Percentiles rank a stretch among this genome's conserved stretches.
Conservation (phyloP, 2,113 vertebrate species). For the Antennarius striatus region DNA sequence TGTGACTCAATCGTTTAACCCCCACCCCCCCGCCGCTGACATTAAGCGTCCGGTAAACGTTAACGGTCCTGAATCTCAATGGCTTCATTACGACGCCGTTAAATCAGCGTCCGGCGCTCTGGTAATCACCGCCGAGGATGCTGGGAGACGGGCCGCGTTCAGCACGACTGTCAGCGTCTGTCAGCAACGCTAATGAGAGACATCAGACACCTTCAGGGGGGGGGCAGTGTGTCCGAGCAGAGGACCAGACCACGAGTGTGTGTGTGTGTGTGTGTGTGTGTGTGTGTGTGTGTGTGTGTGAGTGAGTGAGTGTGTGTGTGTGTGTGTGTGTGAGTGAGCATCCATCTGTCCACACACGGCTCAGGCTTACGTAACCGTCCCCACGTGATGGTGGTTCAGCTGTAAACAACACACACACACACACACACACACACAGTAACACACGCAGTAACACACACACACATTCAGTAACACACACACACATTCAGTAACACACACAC, state of each 20-base stretch:
- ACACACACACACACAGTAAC: too few species aligned
- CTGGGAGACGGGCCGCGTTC: constrained; percentile 70
- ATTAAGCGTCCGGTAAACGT: constrained; percentile 61
- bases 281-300: constrained; percentile 10
- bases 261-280: constrained; percentile 15
- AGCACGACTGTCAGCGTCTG: constrained; percentile 54
- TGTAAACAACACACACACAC: too few species aligned
- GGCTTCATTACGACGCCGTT: constrained; percentile 60
- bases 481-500: too few species aligned
- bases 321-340: not conserved
- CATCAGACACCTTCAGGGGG: constrained; percentile 25
- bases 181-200: constrained; percentile 47
- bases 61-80: constrained; percentile 65
- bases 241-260: constrained; percentile 6
- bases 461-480: too few species aligned
- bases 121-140: constrained; percentile 69
- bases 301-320: constrained; percentile 19
- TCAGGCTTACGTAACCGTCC: too few species aligned
- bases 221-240: constrained; percentile 21
- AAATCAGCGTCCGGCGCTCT: constrained; percentile 54
- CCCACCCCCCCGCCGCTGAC: constrained; percentile 45
- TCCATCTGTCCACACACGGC: too few species aligned
- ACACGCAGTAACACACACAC: too few species aligned
- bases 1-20: constrained; percentile 63
- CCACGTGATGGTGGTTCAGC: too few species aligned